Evolutionary conservation across 2,888 invertebrate species (phyloP), one percentile per base, ranked within the genome.

Genomic region (Mayetiola destructor): DNA sequence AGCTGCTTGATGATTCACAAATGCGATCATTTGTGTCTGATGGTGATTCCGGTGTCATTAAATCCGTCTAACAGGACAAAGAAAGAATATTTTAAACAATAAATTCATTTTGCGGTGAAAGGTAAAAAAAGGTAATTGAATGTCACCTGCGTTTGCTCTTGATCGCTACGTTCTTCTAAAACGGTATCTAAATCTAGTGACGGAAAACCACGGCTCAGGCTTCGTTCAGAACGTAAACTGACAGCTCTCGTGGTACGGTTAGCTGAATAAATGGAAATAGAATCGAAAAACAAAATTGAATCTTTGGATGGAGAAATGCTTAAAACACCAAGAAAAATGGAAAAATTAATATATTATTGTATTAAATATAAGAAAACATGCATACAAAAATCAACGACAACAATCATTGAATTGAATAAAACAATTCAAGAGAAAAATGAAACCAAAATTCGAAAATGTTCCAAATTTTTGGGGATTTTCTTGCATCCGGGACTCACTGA

Each of bases 181-280:
- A 89, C 89, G 0, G 88, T 88, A 69, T 88, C 88, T 63, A 89
- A 76, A 67, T 89, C 88, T 55, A 87, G 72, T 1, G 85, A 80
- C 32, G 87, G 84, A 65, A 84, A 84, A n/a, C 83, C 80, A 54
- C 85, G 76, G 37, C 84, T 84, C 63, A 84, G 77, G 56, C 84
- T 77, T 65, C 81, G 74, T 67, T 81, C 82, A 63, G 79, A 78
- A 63, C 78, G 75, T 62, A 81, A 69, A 61, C 80, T 79, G 66
- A 80, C 77, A 60, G 80, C 78, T 68, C 80, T 72, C 64, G 76
- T 71, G 61, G 79, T 76, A 66, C 77, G 73, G 67, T 76, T 76
- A 75, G 70, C 73, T 73, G 56, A 21, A 60, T 16, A 27, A 57
- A 59, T 20, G 16, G 36, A 36, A 36, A 36, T 4, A 3, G n/a